Evolutionary conservation across 2,888 invertebrate species (phyloP), one percentile per base, ranked within the genome.

Genomic region (Rhagophthalmus giganteus): DNA sequence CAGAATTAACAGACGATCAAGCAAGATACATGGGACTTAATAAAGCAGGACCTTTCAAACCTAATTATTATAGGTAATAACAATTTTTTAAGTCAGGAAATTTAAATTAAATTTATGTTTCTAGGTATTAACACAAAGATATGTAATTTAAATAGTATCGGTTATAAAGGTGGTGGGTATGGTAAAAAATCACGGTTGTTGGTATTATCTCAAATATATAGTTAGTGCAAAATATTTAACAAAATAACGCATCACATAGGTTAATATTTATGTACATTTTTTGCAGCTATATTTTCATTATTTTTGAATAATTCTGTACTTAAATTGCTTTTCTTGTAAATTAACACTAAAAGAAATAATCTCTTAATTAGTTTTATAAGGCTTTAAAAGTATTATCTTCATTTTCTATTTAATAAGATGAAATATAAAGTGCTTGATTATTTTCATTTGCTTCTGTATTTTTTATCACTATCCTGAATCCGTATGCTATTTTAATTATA

Each of bases 1-100:
- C 97, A 0, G 97, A 98, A 73, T 80, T 98, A 40, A 84, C 88
- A 2, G 97, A 98, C 73, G 97, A 97, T 68, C 97, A 98, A 77
- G 95, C 96, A 32, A 95, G 95, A 74, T 98, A 97, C 72, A 85
- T 97, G 80, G 97, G 97, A 55, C 85, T 98, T 20, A 94, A 94
- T 74, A 98, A 97, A 80, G 93, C 94, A 39, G 98, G 98, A 35
- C 97, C 97, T 30, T 98, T 97, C 78, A 98, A 98, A 78, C 97
- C 97, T 57, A 97, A 96, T 76, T 96, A 97, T 76, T 98, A 98
- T 78, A 88, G 97, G 86, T 97, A 77, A 28, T 13, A 30, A 34
- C 24, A 25, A 15, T 15, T 33, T 7, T n/a, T 20, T 4, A 1
- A 10, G 11, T 4, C 6, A 28, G 1, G 20, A 14, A 32, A 9